phyloP scores from a whole-genome alignment of 2,888 invertebrate species.

The Drosophila dives region DNA sequence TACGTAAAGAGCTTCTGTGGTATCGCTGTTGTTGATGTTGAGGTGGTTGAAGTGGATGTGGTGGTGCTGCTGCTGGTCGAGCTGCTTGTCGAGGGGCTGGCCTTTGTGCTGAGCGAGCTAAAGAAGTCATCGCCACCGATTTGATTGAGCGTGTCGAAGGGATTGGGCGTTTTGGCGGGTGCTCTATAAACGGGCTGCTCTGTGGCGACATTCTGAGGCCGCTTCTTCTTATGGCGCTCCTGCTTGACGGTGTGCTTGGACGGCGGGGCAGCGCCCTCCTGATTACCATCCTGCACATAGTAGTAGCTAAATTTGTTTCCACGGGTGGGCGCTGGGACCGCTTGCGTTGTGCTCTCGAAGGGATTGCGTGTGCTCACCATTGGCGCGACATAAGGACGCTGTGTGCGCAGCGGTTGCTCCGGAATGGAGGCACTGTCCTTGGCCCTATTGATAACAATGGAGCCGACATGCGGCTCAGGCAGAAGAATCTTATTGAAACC shows the following conservation, averaged over 20 bases:
- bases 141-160: slow-evolving; percentile 83
- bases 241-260: slow-evolving; percentile 81
- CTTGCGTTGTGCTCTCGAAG: slow-evolving; percentile 64
- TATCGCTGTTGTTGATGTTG: slow-evolving; percentile 80
- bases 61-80: slow-evolving; percentile 52
- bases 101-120: slow-evolving; percentile 50
- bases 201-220: slow-evolving; percentile 73
- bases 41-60: slow-evolving; percentile 85
- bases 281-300: slow-evolving; percentile 80
- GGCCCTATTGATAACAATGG: slow-evolving; percentile 90
- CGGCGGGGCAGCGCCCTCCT: slow-evolving; percentile 75
- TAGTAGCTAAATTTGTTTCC: slow-evolving; percentile 82
- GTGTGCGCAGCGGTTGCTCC: slow-evolving; percentile 55
- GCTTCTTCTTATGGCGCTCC: slow-evolving; percentile 82
- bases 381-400: slow-evolving; percentile 56
- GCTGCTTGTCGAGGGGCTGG: slow-evolving; percentile 41
- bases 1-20: slow-evolving; percentile 77
- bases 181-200: slow-evolving; percentile 74
- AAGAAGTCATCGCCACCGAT: slow-evolving; percentile 83
- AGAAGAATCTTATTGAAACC: slow-evolving; percentile 94
- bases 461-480: slow-evolving; percentile 94
- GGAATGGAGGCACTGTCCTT: slow-evolving; percentile 47
- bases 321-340: slow-evolving; percentile 57
- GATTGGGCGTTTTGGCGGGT: slow-evolving; percentile 68
- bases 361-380: slow-evolving; percentile 54